Evolutionary conservation across 2,888 invertebrate species (phyloP).

Genomic region (Strigamia maritima): DNA sequence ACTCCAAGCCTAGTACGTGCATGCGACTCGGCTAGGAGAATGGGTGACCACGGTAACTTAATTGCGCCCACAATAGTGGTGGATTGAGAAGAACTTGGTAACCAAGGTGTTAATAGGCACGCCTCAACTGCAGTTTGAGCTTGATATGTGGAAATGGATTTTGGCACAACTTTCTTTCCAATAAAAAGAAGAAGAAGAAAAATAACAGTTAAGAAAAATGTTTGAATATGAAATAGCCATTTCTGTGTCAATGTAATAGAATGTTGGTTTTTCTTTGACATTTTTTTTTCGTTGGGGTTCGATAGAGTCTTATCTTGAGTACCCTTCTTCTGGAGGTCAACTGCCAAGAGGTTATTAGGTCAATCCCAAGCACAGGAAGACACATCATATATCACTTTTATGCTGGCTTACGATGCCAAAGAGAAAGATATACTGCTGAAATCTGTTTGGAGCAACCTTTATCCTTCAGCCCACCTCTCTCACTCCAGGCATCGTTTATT

Average conservation of each 20-base stretch:
- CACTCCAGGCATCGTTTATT: background rate
- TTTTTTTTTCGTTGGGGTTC: background rate
- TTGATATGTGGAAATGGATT: background rate
- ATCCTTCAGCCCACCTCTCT: background rate
- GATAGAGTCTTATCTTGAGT: constrained; percentile 10
- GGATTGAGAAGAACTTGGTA: background rate
- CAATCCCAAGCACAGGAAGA: constrained; percentile 26
- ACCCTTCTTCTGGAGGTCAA: constrained; percentile 20
- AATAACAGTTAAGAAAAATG: too few species aligned
- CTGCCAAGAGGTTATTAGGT: constrained; percentile 34
- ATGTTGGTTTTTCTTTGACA: background rate
- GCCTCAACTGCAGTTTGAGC: background rate
- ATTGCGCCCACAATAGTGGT: constrained; percentile 24
- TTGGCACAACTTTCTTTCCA: background rate
- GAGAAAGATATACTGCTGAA: constrained; percentile 28
- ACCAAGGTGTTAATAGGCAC: constrained; percentile 18
- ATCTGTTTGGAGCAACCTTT: constrained; percentile 8
- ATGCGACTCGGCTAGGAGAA: constrained; percentile 12
- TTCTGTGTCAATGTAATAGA: background rate
- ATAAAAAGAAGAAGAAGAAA: background rate
- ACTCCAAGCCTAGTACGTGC: background rate
- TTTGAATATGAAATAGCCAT: too few species aligned
- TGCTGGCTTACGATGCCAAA: constrained; percentile 9
- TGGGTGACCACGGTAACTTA: constrained; percentile 31
- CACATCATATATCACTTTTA: constrained; percentile 25